Percentiles rank a stretch among this genome's conserved stretches.
Evolutionary conservation across 53 echinoderm and acorn worm species (phyloP).

Genomic region (Henricia sp.): DNA sequence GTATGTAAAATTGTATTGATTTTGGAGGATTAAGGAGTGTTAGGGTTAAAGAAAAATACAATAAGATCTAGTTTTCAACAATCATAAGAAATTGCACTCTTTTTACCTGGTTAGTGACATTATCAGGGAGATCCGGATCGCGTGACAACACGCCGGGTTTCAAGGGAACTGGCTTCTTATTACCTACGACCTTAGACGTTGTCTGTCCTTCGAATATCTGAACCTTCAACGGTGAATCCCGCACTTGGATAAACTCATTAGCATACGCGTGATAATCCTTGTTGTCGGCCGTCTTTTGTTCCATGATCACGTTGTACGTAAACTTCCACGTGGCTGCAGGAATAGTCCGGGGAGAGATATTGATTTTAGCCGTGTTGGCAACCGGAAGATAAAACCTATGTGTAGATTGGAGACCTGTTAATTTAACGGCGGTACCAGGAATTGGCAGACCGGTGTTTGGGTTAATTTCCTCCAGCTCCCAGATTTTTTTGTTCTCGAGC

Average conservation of each 20-base stretch:
- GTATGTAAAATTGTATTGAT: too few species aligned
- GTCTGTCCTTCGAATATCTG: constrained; percentile 68
- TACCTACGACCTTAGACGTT: constrained; percentile 62
- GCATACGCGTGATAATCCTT: constrained; percentile 53
- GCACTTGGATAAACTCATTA: constrained; percentile 65
- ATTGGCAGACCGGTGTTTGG: constrained; percentile 40
- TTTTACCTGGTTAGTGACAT: constrained; percentile 14
- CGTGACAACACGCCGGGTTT: constrained; percentile 46
- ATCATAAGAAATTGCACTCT: too few species aligned
- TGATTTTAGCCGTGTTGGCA: constrained; percentile 72
- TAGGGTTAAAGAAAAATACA: too few species aligned
- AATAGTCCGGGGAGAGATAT: constrained; percentile 63
- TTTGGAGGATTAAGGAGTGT: too few species aligned
- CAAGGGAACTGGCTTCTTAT: constrained; percentile 35
- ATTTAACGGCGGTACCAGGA: neutral
- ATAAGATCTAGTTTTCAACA: too few species aligned
- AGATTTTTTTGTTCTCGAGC: constrained; percentile 56
- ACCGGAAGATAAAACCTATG: constrained; percentile 62
- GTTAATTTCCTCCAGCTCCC: constrained; percentile 61
- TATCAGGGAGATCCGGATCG: constrained; percentile 37
- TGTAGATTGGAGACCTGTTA: constrained; percentile 15
- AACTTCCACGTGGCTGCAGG: constrained; percentile 55
- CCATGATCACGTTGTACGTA: constrained; percentile 71
- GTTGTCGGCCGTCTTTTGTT: neutral
- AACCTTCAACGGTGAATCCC: constrained; percentile 38